These are phyloP conservation scores for Hydropotes inermis DNA, from an alignment of 2,113 vertebrate species.

Conservation along the genomic window DNA sequence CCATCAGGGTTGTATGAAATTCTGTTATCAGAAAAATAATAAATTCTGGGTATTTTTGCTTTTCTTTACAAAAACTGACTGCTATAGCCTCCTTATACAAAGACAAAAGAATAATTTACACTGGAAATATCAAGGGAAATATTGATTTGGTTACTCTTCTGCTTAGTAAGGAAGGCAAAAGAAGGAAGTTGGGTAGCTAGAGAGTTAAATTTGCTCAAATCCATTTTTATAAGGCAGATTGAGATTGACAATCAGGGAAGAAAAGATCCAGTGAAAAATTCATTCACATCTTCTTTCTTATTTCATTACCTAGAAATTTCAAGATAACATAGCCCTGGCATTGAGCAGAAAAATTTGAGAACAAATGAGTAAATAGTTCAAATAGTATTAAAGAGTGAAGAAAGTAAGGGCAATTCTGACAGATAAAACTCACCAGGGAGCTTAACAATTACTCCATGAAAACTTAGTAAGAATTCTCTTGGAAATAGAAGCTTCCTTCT, in stretches of 20 bases:
- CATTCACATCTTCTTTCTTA: neutral
- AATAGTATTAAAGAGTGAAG: neutral
- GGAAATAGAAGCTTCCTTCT: constrained; percentile 22
- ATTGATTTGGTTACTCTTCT: neutral
- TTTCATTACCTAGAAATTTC: constrained; percentile 8
- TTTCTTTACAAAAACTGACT: neutral
- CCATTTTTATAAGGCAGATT: constrained; percentile 3
- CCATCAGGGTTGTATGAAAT: neutral
- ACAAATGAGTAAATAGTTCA: neutral
- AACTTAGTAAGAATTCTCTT: neutral
- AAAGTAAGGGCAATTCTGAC: neutral
- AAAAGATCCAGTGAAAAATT: constrained; percentile 21
- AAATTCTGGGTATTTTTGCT: neutral
- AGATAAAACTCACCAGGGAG: neutral
- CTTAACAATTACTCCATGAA: neutral
- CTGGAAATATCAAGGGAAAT: neutral
- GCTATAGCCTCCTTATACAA: neutral
- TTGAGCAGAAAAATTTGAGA: neutral
- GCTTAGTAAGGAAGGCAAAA: neutral
- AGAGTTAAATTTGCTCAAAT: neutral
- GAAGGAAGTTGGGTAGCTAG: neutral
- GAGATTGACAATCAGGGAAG: neutral
- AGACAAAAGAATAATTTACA: neutral
- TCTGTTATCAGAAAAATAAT: constrained; percentile 16
- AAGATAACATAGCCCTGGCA: neutral